Evolutionary conservation across 1,140 invertebrate genomes (phyloP).

Genomic region (Achroia grisella): DNA sequence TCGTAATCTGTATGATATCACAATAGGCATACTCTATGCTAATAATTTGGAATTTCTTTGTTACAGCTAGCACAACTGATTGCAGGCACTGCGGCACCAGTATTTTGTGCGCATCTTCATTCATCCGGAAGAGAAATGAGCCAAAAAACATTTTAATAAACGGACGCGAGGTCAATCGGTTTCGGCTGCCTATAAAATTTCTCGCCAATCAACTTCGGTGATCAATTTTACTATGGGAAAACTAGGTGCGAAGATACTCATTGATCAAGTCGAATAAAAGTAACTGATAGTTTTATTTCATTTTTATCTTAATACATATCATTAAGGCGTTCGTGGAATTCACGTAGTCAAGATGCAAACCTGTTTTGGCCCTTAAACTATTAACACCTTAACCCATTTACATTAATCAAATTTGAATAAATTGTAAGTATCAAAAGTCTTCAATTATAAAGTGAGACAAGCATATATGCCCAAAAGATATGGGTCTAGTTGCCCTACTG

Average conservation of each 20-base stretch:
- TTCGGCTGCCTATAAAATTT: constrained; percentile 39
- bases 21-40: constrained; percentile 33
- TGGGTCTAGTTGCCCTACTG: no score
- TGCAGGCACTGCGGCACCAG: constrained; percentile 19
- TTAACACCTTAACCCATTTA: no score
- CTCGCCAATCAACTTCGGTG: constrained; percentile 31
- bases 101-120: constrained; percentile 29
- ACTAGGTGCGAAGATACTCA: constrained; percentile 16
- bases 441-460: no score
- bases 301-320: constrained; percentile 2
- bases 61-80: constrained; percentile 12
- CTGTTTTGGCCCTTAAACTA: background rate
- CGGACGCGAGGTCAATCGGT: constrained; percentile 34
- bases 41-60: constrained; percentile 36
- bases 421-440: no score
- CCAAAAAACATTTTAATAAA: constrained; percentile 21
- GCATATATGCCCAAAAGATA: no score
- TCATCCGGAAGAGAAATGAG: constrained; percentile 40
- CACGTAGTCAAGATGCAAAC: background rate
- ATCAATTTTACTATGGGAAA: constrained; percentile 30
- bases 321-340: background rate
- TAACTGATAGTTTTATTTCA: constrained; percentile 13
- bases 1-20: constrained; percentile 20
- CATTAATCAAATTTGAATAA: no score
- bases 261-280: constrained; percentile 13